phyloP scores from a whole-genome alignment of 2,888 invertebrate species.

The Phengaris arion region DNA sequence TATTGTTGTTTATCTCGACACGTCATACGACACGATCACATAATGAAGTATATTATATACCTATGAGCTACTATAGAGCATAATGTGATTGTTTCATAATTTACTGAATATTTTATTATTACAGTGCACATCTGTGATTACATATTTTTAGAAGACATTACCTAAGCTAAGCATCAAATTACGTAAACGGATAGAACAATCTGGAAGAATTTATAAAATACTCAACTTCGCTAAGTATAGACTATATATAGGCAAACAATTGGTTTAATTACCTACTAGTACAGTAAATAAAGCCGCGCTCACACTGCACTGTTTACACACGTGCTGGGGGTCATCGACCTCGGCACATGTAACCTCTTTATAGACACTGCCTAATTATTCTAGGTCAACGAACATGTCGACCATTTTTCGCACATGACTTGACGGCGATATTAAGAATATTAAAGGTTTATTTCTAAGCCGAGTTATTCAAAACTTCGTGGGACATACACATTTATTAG shows the following conservation, averaged over 20 bases:
- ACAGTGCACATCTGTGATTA: too few relatives aligned
- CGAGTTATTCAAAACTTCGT: not conserved
- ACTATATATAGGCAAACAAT: not conserved
- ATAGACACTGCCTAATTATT: slow-evolving; percentile 36
- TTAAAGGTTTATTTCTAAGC: slow-evolving; percentile 26
- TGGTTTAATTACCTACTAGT: not conserved
- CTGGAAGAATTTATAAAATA: not conserved
- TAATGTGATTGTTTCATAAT: too few relatives aligned
- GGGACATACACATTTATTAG: not conserved
- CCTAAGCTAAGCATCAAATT: not conserved
- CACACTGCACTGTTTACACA: slow-evolving; percentile 38
- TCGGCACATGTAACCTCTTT: slow-evolving; percentile 57
- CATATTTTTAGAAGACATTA: too few relatives aligned
- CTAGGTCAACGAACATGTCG: slow-evolving; percentile 14
- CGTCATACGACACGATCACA: too few relatives aligned
- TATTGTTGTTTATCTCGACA: too few relatives aligned
- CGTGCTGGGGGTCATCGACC: slow-evolving; percentile 56
- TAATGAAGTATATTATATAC: too few relatives aligned
- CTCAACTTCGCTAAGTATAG: not conserved
- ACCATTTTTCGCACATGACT: slow-evolving; percentile 8
- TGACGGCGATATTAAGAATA: slow-evolving; percentile 9
- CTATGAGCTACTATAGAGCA: too few relatives aligned
- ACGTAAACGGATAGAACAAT: not conserved
- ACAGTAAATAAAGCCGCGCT: slow-evolving; percentile 17
- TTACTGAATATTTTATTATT: too few relatives aligned